A percentile compares a stretch with the other conserved stretches of the same genome.
Conservation (phyloP, 2,797 vertebrate species). For the Echiichthys vipera region DNA sequence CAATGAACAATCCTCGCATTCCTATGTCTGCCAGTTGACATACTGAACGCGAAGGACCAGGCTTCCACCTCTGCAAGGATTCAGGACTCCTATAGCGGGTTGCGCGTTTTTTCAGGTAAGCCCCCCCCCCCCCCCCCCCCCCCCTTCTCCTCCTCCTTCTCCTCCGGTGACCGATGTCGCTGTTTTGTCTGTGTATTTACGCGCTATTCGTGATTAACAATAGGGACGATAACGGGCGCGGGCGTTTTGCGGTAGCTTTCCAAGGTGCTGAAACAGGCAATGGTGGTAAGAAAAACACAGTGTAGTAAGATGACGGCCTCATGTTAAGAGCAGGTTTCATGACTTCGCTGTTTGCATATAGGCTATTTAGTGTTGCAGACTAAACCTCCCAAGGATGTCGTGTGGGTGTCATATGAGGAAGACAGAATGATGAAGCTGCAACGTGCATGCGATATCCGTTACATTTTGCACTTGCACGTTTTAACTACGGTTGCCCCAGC, state of each 20-base stretch:
- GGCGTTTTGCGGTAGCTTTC: slow-evolving; percentile 66
- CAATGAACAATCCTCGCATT: slow-evolving; percentile 80
- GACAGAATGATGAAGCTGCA: slow-evolving; percentile 46
- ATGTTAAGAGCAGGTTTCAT: slow-evolving; percentile 59
- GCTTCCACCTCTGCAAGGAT: slow-evolving; percentile 71
- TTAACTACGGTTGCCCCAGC: slow-evolving; percentile 43
- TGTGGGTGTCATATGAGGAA: slow-evolving; percentile 59
- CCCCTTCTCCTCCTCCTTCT: neutral
- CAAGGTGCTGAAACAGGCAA: slow-evolving; percentile 69
- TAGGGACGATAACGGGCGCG: slow-evolving; percentile 32
- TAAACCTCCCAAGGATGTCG: slow-evolving; percentile 60
- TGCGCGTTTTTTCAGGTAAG: slow-evolving; percentile 76
- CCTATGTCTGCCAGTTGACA: slow-evolving; percentile 83
- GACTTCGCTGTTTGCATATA: slow-evolving; percentile 70
- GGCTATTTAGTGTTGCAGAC: slow-evolving; percentile 67
- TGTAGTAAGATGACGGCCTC: slow-evolving; percentile 53
- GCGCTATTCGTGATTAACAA: slow-evolving; percentile 35
- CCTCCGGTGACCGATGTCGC: slow-evolving; percentile 58
- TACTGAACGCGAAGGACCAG: slow-evolving; percentile 66
- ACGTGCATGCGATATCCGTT: slow-evolving; percentile 43
- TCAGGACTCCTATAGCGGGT: slow-evolving; percentile 71
- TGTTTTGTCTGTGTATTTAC: slow-evolving; percentile 55
- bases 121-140: slow-evolving; percentile 16
- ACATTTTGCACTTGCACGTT: slow-evolving; percentile 55
- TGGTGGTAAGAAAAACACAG: slow-evolving; percentile 27